A percentile compares a stretch with the other conserved stretches of the same genome.
phyloP scores from a whole-genome alignment of 2,113 vertebrate genomes.

The Syngnathus scovelli region DNA sequence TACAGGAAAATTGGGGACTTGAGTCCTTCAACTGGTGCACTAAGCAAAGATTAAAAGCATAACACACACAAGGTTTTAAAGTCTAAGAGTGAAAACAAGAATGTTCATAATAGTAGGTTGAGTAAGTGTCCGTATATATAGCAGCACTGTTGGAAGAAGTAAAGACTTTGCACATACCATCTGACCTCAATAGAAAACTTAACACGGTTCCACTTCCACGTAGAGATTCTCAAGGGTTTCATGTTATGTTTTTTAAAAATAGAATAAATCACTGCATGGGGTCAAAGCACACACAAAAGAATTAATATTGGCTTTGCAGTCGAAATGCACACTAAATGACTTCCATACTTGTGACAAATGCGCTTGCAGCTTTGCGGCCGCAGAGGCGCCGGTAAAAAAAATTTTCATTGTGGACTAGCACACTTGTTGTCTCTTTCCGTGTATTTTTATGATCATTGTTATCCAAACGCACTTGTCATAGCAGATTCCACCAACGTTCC shows the following conservation, averaged over 20 bases:
- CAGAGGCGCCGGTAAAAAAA: background rate
- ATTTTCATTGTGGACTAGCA: slow-evolving; percentile 5
- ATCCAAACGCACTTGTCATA: background rate
- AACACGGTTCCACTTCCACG: slow-evolving; percentile 36
- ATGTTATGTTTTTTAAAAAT: slow-evolving; percentile 49
- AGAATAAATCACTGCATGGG: slow-evolving; percentile 27
- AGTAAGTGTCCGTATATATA: slow-evolving; percentile 63
- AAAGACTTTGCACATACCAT: slow-evolving; percentile 45
- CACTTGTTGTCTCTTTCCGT: slow-evolving; percentile 11
- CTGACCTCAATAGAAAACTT: slow-evolving; percentile 46
- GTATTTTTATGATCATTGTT: slow-evolving; percentile 15
- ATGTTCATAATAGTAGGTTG: slow-evolving; percentile 62
- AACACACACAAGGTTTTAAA: slow-evolving; percentile 35
- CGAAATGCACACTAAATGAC: slow-evolving; percentile 28
- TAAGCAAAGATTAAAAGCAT: slow-evolving; percentile 30
- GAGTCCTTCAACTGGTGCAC: slow-evolving; percentile 17
- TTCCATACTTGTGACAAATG: slow-evolving; percentile 39
- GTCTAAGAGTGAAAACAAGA: slow-evolving; percentile 50
- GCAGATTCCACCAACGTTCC: background rate
- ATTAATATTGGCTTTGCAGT: slow-evolving; percentile 37
- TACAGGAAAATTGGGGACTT: background rate
- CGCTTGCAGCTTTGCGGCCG: slow-evolving; percentile 18
- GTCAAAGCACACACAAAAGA: slow-evolving; percentile 17
- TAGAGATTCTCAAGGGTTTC: slow-evolving; percentile 36
- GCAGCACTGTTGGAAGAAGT: slow-evolving; percentile 43